Evolutionary conservation across 2,113 vertebrate genomes (phyloP), one percentile per base, ranked within the genome.

Genomic region (Onychostoma macrolepis): DNA sequence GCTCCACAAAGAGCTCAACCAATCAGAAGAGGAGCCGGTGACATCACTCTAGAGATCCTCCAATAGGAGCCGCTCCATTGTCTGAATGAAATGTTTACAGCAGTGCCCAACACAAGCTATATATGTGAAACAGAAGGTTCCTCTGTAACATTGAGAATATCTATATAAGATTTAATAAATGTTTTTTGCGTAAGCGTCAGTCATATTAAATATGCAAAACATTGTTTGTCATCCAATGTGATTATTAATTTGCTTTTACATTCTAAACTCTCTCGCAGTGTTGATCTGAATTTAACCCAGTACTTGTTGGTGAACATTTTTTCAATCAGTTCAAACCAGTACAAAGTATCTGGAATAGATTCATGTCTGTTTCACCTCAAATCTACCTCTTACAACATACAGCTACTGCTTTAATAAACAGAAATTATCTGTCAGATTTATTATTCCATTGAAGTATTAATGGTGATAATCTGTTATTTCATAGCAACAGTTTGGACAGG

Each of bases 21-120:
- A 77, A 26, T 74, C 38, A 24, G 83, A 92, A 72, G 91, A 94
- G 26, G 91, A 53, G 79, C 87, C 26, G 0, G 43, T 88, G 72
- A 90, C 87, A 71, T 84, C 75, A 65, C 77, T 90, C 43, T 87
- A 89, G 65, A 86, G 65, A 71, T 48, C 41, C 15, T 36, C 38
- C n/a, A 12, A 65, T 83, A 21, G 30, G 45, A 75, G 69, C 26
- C 6, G n/a, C 33, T 74, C 81, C 26, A n/a, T 80, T 78, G 69
- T 26, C 81, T 72, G 85, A 88, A 79, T 88, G 80, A 87, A 82
- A 15, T 17, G 43, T 74, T 80, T 86, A 74, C 65, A 90, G 36
- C 77, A 71, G 33, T 24, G 33, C 2, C 13, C 7, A 2, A 79
- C 48, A 24, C 33, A 33, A 58, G 77, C 53, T 33, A 38, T 74